Evolutionary conservation across 2,797 vertebrate genomes (phyloP).

Genomic region (Helarctos malayanus): DNA sequence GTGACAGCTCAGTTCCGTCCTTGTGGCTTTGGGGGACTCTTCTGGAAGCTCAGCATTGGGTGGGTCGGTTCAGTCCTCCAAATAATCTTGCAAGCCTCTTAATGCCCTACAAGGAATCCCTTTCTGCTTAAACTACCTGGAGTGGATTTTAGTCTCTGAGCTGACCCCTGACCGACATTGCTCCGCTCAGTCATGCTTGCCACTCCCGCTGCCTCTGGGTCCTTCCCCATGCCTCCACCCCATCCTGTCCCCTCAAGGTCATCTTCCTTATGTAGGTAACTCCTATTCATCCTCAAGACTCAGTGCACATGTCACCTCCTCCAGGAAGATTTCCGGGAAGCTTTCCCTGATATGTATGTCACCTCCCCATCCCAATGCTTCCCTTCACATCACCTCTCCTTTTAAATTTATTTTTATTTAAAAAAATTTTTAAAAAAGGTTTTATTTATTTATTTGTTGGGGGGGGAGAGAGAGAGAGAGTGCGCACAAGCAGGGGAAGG

Average conservation of each 20-base stretch:
- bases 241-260: neutral
- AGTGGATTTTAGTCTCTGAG: slow-evolving; percentile 28
- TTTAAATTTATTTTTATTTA: too few relatives aligned
- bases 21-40: slow-evolving; percentile 11
- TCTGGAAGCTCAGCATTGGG: neutral
- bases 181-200: neutral
- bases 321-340: neutral
- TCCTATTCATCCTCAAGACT: neutral
- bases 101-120: neutral
- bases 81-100: slow-evolving; percentile 50
- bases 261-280: neutral
- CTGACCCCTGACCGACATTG: neutral
- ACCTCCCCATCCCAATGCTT: neutral
- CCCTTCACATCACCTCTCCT: neutral
- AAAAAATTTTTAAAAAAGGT: too few relatives aligned
- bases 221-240: neutral
- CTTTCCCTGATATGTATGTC: slow-evolving; percentile 15
- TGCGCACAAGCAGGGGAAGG: too few relatives aligned
- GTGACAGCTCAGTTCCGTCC: slow-evolving; percentile 5
- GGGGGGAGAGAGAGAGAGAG: too few relatives aligned
- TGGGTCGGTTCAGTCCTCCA: slow-evolving; percentile 6
- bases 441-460: too few relatives aligned
- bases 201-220: neutral
- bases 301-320: neutral
- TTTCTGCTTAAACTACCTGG: neutral